phyloP scores from a whole-genome alignment of 2,113 vertebrate genomes.

The Podarcis muralis region DNA sequence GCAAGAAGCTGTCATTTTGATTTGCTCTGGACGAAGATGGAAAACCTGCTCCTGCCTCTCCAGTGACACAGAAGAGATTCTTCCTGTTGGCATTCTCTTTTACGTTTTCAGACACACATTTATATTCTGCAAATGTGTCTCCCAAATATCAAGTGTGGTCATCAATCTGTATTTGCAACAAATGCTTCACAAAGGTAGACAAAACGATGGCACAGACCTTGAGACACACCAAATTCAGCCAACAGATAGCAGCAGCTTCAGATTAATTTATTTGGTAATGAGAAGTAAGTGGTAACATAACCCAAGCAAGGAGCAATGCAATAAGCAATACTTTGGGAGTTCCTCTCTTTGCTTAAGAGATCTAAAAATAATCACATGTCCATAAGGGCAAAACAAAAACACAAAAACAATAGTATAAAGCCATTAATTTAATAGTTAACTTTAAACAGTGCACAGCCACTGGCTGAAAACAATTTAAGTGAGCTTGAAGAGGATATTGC shows the following conservation, averaged over 20 bases:
- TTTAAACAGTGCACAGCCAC: neutral
- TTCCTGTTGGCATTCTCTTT: slow-evolving; percentile 58
- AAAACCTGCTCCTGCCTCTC: slow-evolving; percentile 54
- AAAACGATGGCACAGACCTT: slow-evolving; percentile 55
- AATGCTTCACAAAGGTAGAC: slow-evolving; percentile 42
- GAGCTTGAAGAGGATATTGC: neutral
- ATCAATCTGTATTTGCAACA: slow-evolving; percentile 50
- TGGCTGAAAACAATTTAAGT: neutral
- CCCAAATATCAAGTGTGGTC: slow-evolving; percentile 27
- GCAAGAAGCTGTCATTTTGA: slow-evolving; percentile 59
- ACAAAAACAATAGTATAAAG: slow-evolving; percentile 39
- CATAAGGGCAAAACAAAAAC: slow-evolving; percentile 45
- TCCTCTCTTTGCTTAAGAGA: slow-evolving; percentile 39
- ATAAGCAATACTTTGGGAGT: slow-evolving; percentile 40
- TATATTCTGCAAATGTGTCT: slow-evolving; percentile 58
- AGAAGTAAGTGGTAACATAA: slow-evolving; percentile 62
- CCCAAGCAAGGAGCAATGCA: slow-evolving; percentile 60
- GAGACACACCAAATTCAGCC: slow-evolving; percentile 61
- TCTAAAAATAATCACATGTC: slow-evolving; percentile 62
- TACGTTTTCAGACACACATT: slow-evolving; percentile 33
- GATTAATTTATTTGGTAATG: slow-evolving; percentile 58
- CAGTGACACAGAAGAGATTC: slow-evolving; percentile 58
- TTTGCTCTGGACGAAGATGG: slow-evolving; percentile 54
- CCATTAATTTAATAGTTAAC: neutral
- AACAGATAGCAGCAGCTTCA: slow-evolving; percentile 29